phyloP scores from a whole-genome alignment of 1,140 invertebrate species.

The Ganaspis sp. region DNA sequence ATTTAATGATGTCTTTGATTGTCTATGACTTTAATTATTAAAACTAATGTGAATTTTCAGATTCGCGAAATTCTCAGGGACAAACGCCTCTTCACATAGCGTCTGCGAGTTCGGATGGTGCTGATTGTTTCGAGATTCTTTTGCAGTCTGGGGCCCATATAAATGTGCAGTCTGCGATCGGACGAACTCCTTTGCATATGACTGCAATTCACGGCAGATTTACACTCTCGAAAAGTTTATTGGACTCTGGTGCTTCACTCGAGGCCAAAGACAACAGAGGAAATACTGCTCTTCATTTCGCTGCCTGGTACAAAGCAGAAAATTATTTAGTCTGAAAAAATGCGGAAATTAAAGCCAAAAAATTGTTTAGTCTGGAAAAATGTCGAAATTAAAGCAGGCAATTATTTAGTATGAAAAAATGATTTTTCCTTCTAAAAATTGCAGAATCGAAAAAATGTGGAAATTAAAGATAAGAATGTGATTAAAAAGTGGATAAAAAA shows the following conservation, averaged over 20 bases:
- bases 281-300: conserved; percentile 78
- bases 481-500: no score
- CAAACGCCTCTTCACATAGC: conserved; percentile 82
- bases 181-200: conserved; percentile 82
- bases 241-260: conserved; percentile 75
- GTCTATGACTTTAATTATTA: no score
- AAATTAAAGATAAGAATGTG: no score
- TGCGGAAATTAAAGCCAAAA: not conserved
- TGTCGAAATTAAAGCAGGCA: no score
- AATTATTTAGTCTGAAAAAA: not conserved
- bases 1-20: conserved; percentile 6
- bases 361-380: no score
- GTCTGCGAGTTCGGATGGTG: conserved; percentile 80
- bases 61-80: conserved; percentile 71
- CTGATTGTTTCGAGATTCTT: conserved; percentile 79
- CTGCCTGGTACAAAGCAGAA: conserved; percentile 69
- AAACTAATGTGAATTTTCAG: conserved; percentile 46
- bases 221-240: conserved; percentile 80
- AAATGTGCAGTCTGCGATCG: conserved; percentile 79
- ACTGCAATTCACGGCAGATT: conserved; percentile 82
- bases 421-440: no score
- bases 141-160: conserved; percentile 77
- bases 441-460: no score
- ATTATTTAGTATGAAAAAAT: no score
- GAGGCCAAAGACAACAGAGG: conserved; percentile 76